Base-by-base conservation (phyloP, 1,140 invertebrate genomes). In the Mya arenaria region DNA sequence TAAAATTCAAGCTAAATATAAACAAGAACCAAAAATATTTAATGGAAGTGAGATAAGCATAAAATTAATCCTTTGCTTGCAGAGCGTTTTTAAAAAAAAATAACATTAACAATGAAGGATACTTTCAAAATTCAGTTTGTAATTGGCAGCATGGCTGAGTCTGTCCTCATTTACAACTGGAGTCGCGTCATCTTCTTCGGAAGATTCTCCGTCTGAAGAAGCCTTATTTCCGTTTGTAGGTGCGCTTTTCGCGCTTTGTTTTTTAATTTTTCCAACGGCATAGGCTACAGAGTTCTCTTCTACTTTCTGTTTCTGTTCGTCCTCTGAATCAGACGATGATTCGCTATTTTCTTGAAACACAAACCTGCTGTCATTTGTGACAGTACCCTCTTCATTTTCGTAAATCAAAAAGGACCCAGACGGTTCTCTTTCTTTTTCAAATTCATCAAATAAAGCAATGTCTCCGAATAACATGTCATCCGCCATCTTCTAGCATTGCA, bases 401-500 rank as follows among this genome's bases (percentile, higher is more conserved):
- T 84, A 88, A 37, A 85, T 69, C 48, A 90, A 89, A 65, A 90
- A 90, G 36, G 85, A 87, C 15, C 80, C 78, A 39, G 83, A 60
- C 2, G 85, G 82, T 28, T 87, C 82, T 34, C 90, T 74, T 15
- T 89, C 87, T 82, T 89, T 91, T 37, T 91, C 90, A 84, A 91
- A 91, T 83, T 91, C 90, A 1, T 86, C 87, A 84, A 91, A 91
- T 28, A 91, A 80, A 30, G 83, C 84, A 2, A 86, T 81, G 85
- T 90, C 89, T n/a, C 89, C 88, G 82, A 90, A 90, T 10, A 89
- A 63, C 68, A 85, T 84, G 25, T 83, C 86, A 58, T 86, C 87
- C 87, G 73, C 73, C 73, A 75, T 75, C 63, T 75, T 74, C 36
- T 5, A 1, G n/a, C 15, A 32, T 8, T 36, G 25, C 62, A 10